Percentiles rank a stretch among this genome's conserved stretches.
phyloP scores from a whole-genome alignment of 2,888 invertebrate species.

The Meiosimyza decipiens region DNA sequence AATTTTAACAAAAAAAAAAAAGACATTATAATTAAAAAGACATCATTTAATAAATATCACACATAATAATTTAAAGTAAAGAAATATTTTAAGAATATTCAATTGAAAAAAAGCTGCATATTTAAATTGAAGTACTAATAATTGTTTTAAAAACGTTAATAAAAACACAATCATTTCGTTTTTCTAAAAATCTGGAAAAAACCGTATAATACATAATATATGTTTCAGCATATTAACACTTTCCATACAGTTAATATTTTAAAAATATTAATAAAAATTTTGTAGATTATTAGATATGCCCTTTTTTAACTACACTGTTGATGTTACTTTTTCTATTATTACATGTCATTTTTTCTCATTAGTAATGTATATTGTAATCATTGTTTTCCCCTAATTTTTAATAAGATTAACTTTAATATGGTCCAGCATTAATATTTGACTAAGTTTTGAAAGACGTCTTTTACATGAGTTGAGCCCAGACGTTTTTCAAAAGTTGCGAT shows the following conservation, averaged over 20 bases:
- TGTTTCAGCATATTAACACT: too few relatives aligned
- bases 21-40: background rate
- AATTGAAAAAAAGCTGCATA: constrained; percentile 45
- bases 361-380: background rate
- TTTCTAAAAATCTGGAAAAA: too few relatives aligned
- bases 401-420: constrained; percentile 31
- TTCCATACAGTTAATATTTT: too few relatives aligned
- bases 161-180: too few relatives aligned
- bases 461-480: constrained; percentile 60
- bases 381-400: constrained; percentile 39
- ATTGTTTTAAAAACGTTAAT: background rate
- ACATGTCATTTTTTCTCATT: too few relatives aligned
- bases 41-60: background rate
- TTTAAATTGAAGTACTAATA: constrained; percentile 16
- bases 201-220: too few relatives aligned
- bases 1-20: too few relatives aligned
- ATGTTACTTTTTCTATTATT: too few relatives aligned
- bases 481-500: constrained; percentile 35
- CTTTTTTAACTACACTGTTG: too few relatives aligned
- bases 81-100: constrained; percentile 19
- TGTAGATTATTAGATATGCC: too few relatives aligned
- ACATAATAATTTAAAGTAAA: background rate
- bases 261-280: too few relatives aligned
- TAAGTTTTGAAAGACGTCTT: constrained; percentile 48
- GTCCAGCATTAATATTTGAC: constrained; percentile 32